phyloP scores from a whole-genome alignment of 2,113 vertebrate species.

The Gymnarchus niloticus region DNA sequence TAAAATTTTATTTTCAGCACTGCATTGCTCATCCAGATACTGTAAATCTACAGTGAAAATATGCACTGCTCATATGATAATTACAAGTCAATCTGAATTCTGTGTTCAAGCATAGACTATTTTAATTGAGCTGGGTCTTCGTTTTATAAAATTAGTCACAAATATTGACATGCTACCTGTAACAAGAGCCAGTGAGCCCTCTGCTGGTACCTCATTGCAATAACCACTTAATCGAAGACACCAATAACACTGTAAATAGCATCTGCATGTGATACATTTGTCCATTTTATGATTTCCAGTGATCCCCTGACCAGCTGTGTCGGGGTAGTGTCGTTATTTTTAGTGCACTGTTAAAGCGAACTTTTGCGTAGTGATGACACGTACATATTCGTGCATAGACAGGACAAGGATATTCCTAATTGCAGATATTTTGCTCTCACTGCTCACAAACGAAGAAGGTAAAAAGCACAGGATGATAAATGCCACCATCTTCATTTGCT shows the following conservation, averaged over 20 bases:
- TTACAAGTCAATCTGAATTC: not conserved
- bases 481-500: not conserved
- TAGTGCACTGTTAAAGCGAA: not conserved
- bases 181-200: not conserved
- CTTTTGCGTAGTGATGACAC: not conserved
- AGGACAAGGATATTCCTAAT: not conserved
- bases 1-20: not conserved
- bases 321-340: not conserved
- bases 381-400: not conserved
- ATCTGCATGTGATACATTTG: not conserved
- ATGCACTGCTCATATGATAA: not conserved
- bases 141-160: constrained; percentile 3
- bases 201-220: not conserved
- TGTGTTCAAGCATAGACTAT: not conserved
- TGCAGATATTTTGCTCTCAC: not conserved
- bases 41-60: not conserved
- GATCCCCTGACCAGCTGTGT: not conserved
- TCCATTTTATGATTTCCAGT: not conserved
- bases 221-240: not conserved
- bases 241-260: not conserved
- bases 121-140: constrained; percentile 7
- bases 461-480: not conserved
- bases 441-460: not conserved
- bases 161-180: not conserved
- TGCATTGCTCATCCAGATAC: not conserved